Evolutionary conservation across 1,140 invertebrate species (phyloP), one percentile per base, ranked within the genome.

Genomic region (Popillia japonica): DNA sequence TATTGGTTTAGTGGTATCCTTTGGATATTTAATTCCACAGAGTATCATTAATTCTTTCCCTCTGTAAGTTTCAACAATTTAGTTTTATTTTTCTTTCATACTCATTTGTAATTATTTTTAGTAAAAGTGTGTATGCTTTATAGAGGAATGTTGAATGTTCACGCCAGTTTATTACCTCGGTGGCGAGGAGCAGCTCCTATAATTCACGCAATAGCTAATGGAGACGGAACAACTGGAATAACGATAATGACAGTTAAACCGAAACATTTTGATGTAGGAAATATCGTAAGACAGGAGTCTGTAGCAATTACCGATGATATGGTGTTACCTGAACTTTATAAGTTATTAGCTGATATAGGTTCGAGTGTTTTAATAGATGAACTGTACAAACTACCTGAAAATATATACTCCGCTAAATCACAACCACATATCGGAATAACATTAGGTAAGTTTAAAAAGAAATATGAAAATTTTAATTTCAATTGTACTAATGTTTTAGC

Each of bases 131-230:
- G 27, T 48, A 72, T 72, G 17, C 82, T 79, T 89, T 90, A 80
- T 83, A 97, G 95, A 86, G 97, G 97, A 14, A 96, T 97, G 88
- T 87, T 97, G 48, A 97, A 97, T 90, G 92, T 98, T 0, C 98
- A 99, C 88, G 95, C 92, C 10, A 98, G 96, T 87, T 85, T 99
- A 41, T 86, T 99, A 81, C 98, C 98, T 34, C 89, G 94, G 79
- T 99, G 96, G 96, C 89, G 97, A 86, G 98, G 98, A 41, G 95
- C 97, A 61, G 92, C 96, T 10, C 96, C 96, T 3, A 93, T 98
- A 68, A 90, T 94, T 79, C 90, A 96, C 87, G 90, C 95, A n/a
- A 88, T 98, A 76, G 90, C 95, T 77, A 92, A 94, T 88, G 96
- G 95, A 34, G 97, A 99, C 85, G 81, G 85, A 27, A 87, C 90